Evolutionary conservation across 2,888 invertebrate genomes (phyloP), one percentile per base, ranked within the genome.

Genomic region (Digitonthophagus gazella): DNA sequence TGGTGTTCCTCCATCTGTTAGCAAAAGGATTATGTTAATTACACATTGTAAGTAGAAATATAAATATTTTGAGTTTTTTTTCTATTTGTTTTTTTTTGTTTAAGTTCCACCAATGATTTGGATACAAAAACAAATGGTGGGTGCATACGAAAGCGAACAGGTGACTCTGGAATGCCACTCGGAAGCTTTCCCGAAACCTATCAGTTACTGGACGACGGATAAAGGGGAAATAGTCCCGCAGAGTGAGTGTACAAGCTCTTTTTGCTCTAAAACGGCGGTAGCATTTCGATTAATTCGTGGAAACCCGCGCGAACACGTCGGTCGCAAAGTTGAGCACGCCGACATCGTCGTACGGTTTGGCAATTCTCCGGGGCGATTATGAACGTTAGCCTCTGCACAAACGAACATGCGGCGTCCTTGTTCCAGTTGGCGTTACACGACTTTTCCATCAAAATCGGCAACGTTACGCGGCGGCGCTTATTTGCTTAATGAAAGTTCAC

Each of bases 91-190:
- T 44, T 66, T n/a, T 19, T 67, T 64, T 67, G 8, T 84, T 85
- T 6, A 82, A 95, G 94, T 94, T 86, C 91, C 93, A 2, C 95
- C 95, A 8, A 92, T 93, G 87, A 92, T 95, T 72, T 91, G 89
- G 78, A 92, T 94, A 76, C 90, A 90, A 76, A 93, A 93, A 83
- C 93, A 93, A 82, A 84, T 94, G 74, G 92, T 95, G 11, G 94
- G 93, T 0, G 93, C 92, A 0, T 89, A 89, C 15, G 86, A 91
- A 69, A 92, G 91, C 14, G 89, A 92, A 68, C 88, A 90, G 74
- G 86, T 93, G 70, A 89, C 90, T 2, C 83, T 95, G 72, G 93
- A 93, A 80, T 95, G 95, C 76, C 89, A 91, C 78, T 93, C 93
- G 0, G 94, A 94, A 77, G 94, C 93, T 0, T 93, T 88, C 82